Evolutionary conservation across 2,113 vertebrate genomes (phyloP).

Genomic region (Cyprinodon brontotheroides): DNA sequence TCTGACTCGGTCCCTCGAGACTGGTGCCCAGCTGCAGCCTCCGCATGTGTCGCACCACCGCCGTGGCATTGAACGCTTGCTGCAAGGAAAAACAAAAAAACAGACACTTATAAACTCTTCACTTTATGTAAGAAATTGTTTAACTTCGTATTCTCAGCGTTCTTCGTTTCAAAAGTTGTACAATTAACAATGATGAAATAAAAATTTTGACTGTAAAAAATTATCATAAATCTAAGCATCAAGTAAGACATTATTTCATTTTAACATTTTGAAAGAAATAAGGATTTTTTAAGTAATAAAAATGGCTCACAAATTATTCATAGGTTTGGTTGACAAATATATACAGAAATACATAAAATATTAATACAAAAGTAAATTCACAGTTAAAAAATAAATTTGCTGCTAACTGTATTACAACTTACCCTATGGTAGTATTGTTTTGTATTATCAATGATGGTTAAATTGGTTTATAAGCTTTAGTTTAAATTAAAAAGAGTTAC

Average conservation of each 20-base stretch:
- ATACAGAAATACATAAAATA: neutral
- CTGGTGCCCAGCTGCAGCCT: constrained; percentile 93
- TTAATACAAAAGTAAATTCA: neutral
- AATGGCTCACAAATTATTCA: no score
- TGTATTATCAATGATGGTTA: neutral
- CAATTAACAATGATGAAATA: neutral
- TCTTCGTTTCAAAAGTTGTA: neutral
- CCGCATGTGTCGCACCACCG: constrained; percentile 95
- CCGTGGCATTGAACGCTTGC: constrained; percentile 99
- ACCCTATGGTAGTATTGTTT: neutral
- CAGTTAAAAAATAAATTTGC: neutral
- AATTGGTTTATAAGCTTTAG: neutral
- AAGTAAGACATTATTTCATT: no score
- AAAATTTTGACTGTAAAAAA: neutral
- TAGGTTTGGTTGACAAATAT: no score
- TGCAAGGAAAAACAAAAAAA: constrained; percentile 48
- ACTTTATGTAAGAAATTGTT: neutral
- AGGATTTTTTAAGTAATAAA: no score
- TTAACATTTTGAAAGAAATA: no score
- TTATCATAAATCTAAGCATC: no score
- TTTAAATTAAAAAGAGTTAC: neutral
- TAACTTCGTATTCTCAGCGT: neutral
- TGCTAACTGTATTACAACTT: no score
- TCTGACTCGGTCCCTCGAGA: constrained; percentile 88
- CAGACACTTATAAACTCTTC: no score